Evolutionary conservation across 2,888 invertebrate species (phyloP), one percentile per base, ranked within the genome.

Genomic region (Flexamia atlantica): DNA sequence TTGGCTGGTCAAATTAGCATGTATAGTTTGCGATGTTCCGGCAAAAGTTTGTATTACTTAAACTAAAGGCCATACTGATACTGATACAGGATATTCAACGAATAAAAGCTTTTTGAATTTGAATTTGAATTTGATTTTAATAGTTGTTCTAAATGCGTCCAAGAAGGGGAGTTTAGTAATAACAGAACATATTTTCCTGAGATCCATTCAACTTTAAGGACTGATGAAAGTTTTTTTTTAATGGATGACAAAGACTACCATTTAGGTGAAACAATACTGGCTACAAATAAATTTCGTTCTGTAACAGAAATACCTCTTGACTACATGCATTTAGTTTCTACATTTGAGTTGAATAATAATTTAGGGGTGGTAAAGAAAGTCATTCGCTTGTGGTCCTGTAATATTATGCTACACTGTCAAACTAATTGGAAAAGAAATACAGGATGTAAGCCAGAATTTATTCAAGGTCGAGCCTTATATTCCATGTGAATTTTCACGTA

Each of bases 291-390:
- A 25, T 60, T 88, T 74, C 86, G 87, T 0, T 80, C 87, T 84
- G 85, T 88, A n/a, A 40, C 84, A 17, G 85, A 87, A 57, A 87
- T 89, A 85, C 87, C 88, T 10, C 57, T 89, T 10, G 89, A 89
- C 83, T 88, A 87, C 68, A 89, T 89, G 89, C 89, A 89, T 82
- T 85, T 88, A 9, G 87, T 88, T 4, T 88, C 88, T 74, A 79
- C n/a, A n/a, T n/a, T n/a, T n/a, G n/a, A n/a, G n/a, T n/a, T n/a
- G n/a, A n/a, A n/a, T n/a, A n/a, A n/a, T n/a, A n/a, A n/a, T n/a
- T n/a, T 88, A 14, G 89, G 89, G 81, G 87, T 89, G 5, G 81
- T 85, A 74, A 83, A 83, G 68, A 87, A 87, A 83, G 57, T 87
- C 23, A 64, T 87, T 12, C n/a, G 23, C 14, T 32, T 84, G 12